Percentiles rank a stretch among this genome's conserved stretches.
phyloP scores from a whole-genome alignment of 2,113 vertebrate genomes.

The Catharus fuscescens region DNA sequence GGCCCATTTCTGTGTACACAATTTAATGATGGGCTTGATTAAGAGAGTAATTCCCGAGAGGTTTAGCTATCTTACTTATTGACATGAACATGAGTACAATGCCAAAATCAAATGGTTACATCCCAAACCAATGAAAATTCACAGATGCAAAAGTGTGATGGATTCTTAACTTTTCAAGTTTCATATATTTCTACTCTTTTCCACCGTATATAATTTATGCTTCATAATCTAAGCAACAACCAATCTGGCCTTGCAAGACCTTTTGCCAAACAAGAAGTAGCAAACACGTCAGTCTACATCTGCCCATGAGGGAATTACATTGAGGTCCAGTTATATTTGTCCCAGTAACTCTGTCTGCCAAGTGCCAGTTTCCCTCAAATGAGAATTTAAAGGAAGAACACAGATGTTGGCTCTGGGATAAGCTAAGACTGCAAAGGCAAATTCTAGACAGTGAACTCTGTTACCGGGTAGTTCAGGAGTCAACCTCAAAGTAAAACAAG shows the following conservation, averaged over 20 bases:
- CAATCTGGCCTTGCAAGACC: not conserved
- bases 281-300: not conserved
- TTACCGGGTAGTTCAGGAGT: not conserved
- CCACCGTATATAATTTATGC: not conserved
- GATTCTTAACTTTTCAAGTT: not conserved
- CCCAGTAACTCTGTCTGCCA: slow-evolving; percentile 28
- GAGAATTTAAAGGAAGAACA: slow-evolving; percentile 31
- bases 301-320: not conserved
- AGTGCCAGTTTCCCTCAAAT: not conserved
- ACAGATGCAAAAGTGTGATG: not conserved
- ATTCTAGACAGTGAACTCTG: not conserved
- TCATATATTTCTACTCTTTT: not conserved
- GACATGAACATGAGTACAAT: not conserved
- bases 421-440: not conserved
- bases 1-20: slow-evolving; percentile 34
- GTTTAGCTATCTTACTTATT: slow-evolving; percentile 45
- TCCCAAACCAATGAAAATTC: slow-evolving; percentile 28
- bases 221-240: not conserved
- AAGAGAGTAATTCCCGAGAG: slow-evolving; percentile 48
- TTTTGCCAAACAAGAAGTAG: not conserved
- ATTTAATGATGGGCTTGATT: slow-evolving; percentile 70
- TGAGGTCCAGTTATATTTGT: slow-evolving; percentile 54
- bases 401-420: not conserved
- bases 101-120: slow-evolving; percentile 40
- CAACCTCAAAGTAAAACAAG: slow-evolving; percentile 2